Conservation (phyloP, 2,113 vertebrate species). For the Malurus alboscapulatus region DNA sequence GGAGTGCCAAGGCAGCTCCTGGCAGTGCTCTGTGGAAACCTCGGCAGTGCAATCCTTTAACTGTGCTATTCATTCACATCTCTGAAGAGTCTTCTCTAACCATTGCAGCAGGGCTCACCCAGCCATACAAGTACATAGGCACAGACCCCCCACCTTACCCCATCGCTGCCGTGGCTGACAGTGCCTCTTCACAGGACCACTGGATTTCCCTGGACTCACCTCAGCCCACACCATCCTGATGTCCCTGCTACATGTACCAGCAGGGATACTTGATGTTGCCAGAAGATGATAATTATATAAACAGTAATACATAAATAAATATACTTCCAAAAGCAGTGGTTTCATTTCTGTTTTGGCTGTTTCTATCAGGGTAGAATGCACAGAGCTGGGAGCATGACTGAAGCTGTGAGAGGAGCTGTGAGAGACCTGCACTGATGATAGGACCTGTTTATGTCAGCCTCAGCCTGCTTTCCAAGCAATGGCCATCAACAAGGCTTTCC, state of each 20-base stretch:
- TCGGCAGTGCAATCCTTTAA: no score
- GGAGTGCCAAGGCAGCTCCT: background rate
- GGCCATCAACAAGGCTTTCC: no score
- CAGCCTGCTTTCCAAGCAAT: background rate
- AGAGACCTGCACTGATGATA: background rate
- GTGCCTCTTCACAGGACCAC: background rate
- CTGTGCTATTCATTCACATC: background rate
- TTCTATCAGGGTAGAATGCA: background rate
- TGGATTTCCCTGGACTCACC: background rate
- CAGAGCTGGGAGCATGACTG: background rate
- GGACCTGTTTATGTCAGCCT: no score
- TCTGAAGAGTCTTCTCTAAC: background rate
- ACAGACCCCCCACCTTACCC: background rate
- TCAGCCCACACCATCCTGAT: background rate
- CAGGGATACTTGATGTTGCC: background rate
- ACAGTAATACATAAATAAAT: background rate
- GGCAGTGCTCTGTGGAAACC: no score
- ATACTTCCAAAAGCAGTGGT: background rate
- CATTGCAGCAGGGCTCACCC: no score
- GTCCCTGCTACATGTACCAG: background rate
- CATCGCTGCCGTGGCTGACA: background rate
- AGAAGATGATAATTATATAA: no score
- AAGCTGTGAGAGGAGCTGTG: no score
- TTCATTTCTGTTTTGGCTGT: background rate
- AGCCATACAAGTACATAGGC: no score